phyloP scores from a whole-genome alignment of 2,888 invertebrate species.

The Silvanus unidentatus region DNA sequence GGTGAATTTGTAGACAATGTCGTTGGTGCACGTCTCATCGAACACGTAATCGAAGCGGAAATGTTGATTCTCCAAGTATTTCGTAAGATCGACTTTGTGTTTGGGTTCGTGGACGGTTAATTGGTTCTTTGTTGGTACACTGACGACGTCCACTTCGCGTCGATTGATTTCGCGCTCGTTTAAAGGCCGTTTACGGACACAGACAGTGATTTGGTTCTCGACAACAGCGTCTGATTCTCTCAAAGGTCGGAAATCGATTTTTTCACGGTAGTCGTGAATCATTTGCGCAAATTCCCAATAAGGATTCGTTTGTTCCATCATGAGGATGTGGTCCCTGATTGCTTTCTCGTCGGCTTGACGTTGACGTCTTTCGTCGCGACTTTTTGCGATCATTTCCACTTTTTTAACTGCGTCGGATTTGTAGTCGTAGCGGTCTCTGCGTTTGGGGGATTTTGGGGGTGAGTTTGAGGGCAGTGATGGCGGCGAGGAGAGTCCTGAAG shows the following conservation, averaged over 20 bases:
- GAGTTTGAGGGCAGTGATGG: conserved; percentile 29
- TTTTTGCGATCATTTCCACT: conserved; percentile 91
- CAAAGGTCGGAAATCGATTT: conserved; percentile 48
- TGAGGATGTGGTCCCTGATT: conserved; percentile 71
- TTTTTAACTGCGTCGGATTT: conserved; percentile 58
- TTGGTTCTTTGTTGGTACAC: conserved; percentile 83
- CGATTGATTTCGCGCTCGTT: conserved; percentile 82
- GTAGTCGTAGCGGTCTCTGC: conserved; percentile 24
- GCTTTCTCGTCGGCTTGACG: conserved; percentile 86
- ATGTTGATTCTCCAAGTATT: conserved; percentile 95
- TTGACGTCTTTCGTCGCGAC: conserved; percentile 88
- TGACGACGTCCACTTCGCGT: conserved; percentile 94
- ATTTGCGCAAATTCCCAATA: conserved; percentile 97
- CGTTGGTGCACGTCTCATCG: conserved; percentile 91
- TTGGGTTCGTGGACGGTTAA: conserved; percentile 89
- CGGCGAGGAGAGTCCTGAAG: conserved; percentile 16
- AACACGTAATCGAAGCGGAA: conserved; percentile 95
- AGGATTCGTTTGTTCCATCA: conserved; percentile 86
- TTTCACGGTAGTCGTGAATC: conserved; percentile 76
- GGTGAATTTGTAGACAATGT: conserved; percentile 95
- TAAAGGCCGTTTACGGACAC: conserved; percentile 93
- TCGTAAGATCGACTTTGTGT: conserved; percentile 95
- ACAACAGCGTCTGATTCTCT: conserved; percentile 71
- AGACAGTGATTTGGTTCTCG: conserved; percentile 92
- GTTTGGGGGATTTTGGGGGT: conserved; percentile 21